Conservation (phyloP, 2,888 invertebrate species). For the Mellilla xanthometata region DNA sequence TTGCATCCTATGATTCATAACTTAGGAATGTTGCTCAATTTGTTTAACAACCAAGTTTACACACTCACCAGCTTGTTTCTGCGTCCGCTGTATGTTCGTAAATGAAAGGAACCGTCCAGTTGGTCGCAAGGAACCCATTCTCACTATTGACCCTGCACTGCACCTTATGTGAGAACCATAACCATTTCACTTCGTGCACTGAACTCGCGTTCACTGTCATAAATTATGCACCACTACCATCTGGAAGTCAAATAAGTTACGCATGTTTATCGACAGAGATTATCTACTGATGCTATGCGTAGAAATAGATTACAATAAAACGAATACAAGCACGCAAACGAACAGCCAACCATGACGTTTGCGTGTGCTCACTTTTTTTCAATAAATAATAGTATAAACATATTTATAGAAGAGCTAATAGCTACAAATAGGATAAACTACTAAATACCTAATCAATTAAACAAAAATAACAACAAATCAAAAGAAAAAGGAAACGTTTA, state of each 20-base stretch:
- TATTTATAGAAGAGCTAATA: no score
- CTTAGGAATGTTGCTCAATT: slow-evolving; percentile 41
- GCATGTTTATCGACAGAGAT: slow-evolving; percentile 43
- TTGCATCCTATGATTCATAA: slow-evolving; percentile 47
- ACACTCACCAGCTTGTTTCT: slow-evolving; percentile 78
- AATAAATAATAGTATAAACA: no score
- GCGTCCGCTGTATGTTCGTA: slow-evolving; percentile 81
- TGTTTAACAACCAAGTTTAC: slow-evolving; percentile 17
- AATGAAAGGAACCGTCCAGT: slow-evolving; percentile 84
- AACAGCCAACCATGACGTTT: neutral
- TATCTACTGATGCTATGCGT: slow-evolving; percentile 39
- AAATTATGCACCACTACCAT: slow-evolving; percentile 46
- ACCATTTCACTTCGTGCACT: slow-evolving; percentile 47
- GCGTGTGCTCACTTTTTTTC: no score
- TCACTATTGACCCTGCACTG: slow-evolving; percentile 27
- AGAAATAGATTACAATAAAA: slow-evolving; percentile 67
- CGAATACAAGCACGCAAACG: slow-evolving; percentile 38
- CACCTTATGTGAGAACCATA: slow-evolving; percentile 18
- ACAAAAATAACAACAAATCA: no score
- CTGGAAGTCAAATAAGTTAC: slow-evolving; percentile 53
- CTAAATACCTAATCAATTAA: no score
- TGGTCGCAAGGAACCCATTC: slow-evolving; percentile 85
- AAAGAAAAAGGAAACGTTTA: no score
- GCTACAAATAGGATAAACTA: no score
- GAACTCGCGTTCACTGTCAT: slow-evolving; percentile 32